Percentiles rank a stretch among this genome's conserved stretches.
These are phyloP conservation scores for Knipowitschia caucasica DNA, from an alignment of 2,797 vertebrate species.

Conservation along the genomic window DNA sequence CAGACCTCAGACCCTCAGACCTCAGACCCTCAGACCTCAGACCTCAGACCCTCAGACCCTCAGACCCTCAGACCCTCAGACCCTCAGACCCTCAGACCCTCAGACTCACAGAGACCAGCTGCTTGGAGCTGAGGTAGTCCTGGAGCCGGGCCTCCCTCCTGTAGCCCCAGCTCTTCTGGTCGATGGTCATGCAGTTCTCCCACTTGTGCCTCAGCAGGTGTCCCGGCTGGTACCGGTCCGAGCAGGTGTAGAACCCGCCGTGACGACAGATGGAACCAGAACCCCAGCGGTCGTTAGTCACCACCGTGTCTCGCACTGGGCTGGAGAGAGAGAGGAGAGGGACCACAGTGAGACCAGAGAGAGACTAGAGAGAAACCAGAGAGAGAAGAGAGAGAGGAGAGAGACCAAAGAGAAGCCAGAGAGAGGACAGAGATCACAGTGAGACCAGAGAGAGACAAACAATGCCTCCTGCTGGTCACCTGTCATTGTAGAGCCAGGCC, in stretches of 20 bases:
- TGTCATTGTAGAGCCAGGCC: constrained; percentile 97
- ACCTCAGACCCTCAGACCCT: too few species aligned
- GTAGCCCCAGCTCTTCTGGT: constrained; percentile 89
- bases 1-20: too few species aligned
- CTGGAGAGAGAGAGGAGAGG: constrained; percentile 60
- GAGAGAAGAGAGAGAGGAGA: constrained; percentile 12
- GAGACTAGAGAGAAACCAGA: too few species aligned
- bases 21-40: too few species aligned
- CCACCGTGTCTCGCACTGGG: constrained; percentile 88
- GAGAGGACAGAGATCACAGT: neutral
- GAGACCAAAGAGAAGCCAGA: neutral
- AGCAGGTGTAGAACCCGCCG: constrained; percentile 90
- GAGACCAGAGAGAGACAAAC: too few species aligned
- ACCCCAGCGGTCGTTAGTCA: constrained; percentile 97
- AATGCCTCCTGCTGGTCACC: constrained; percentile 63
- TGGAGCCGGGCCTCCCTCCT: constrained; percentile 81
- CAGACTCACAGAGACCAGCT: constrained; percentile 78
- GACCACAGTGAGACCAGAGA: too few species aligned
- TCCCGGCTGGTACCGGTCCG: constrained; percentile 88
- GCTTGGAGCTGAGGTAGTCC: constrained; percentile 82
- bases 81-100: too few species aligned
- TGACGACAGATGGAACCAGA: constrained; percentile 82
- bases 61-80: too few species aligned
- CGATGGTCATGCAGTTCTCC: constrained; percentile 98
- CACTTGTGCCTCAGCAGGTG: constrained; percentile 90